Conservation (phyloP, 2,888 invertebrate genomes). For the Cremastinae sp. region DNA sequence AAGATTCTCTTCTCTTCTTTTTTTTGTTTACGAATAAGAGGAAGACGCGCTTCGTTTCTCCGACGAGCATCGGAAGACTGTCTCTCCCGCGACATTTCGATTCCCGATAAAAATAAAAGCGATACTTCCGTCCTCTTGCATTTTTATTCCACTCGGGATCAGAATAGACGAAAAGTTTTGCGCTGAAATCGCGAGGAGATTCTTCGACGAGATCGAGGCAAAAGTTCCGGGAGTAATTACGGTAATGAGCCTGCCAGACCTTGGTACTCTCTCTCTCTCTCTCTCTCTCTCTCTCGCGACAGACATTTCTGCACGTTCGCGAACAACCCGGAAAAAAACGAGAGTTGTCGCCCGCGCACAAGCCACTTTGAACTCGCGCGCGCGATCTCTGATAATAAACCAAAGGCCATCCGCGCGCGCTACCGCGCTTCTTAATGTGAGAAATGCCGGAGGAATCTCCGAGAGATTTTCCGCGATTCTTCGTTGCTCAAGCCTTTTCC, state of each 20-base stretch:
- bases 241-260: constrained; percentile 71
- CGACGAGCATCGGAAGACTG: no score
- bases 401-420: constrained; percentile 53
- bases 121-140: constrained; percentile 50
- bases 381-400: constrained; percentile 74
- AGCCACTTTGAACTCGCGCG: constrained; percentile 71
- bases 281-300: constrained; percentile 45
- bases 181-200: constrained; percentile 62
- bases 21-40: background rate
- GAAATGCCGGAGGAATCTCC: constrained; percentile 20
- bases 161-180: background rate
- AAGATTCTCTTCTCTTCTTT: constrained; percentile 3
- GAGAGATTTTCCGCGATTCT: constrained; percentile 33
- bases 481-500: constrained; percentile 25
- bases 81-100: constrained; percentile 16
- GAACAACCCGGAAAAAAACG: background rate
- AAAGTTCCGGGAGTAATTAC: constrained; percentile 74
- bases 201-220: constrained; percentile 68
- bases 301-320: constrained; percentile 37
- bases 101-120: background rate
- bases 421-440: constrained; percentile 20
- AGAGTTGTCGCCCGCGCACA: constrained; percentile 35
- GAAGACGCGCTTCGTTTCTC: constrained; percentile 1
- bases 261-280: constrained; percentile 21
- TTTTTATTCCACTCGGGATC: constrained; percentile 39